Base-by-base conservation (phyloP, 1,140 invertebrate species). In the Anastatus disparis region DNA sequence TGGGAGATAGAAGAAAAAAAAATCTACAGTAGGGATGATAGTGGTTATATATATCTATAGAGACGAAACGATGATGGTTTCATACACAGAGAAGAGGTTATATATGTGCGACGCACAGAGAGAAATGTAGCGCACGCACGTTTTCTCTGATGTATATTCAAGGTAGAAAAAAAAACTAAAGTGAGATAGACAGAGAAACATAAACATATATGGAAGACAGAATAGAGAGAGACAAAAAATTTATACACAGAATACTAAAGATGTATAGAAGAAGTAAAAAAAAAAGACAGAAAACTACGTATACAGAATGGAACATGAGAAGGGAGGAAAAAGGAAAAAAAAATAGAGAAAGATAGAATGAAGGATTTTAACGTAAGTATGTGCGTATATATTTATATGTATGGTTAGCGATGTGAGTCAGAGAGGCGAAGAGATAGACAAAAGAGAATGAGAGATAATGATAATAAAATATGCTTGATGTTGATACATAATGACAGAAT, bases 61-160 rank as follows among this genome's bases (percentile, higher is more conserved):
- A 27, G n/a, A 63, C 61, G 13, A 65, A 52, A 52, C 31, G 31
- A 40, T n/a, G 1, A 9, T 31, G 59, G 48, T 53, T 64, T 52
- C 26, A 64, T n/a, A n/a, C n/a, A n/a, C n/a, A n/a, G 46, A 53
- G n/a, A n/a, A n/a, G n/a, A n/a, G n/a, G n/a, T n/a, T n/a, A n/a
- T n/a, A n/a, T n/a, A n/a, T n/a, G n/a, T n/a, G 31, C 42, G 17
- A 38, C 35, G 31, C 17, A 40, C 22, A 64, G 62, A 15, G 27
- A n/a, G 35, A 44, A 26, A 55, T 46, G 20, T 26, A 56, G 3
- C 29, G 35, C 55, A 22, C n/a, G 40, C n/a, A n/a, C n/a, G n/a
- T n/a, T n/a, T n/a, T n/a, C 17, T 67, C 53, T 46, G 42, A 58
- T 46, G 40, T 58, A 56, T n/a, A n/a, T 67, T 67, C 64, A 35